Conservation (phyloP, 2,113 vertebrate genomes). For the Pristiophorus japonicus region DNA sequence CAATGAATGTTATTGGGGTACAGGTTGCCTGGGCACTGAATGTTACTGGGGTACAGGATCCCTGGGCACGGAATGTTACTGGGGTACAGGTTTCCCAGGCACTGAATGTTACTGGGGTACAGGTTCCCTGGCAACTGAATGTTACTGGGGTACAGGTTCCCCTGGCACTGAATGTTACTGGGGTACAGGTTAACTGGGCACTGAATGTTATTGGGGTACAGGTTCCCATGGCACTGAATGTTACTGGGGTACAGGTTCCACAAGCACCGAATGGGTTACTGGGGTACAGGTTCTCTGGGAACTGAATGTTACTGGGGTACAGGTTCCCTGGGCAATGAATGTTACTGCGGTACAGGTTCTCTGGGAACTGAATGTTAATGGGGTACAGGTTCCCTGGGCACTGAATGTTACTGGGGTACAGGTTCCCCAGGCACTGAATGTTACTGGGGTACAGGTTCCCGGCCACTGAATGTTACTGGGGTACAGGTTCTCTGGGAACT, state of each 20-base stretch:
- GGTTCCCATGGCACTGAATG: neutral
- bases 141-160: neutral
- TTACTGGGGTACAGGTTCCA: neutral
- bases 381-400: neutral
- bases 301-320: too few species aligned
- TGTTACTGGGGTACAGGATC: too few species aligned
- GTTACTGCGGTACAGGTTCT: neutral
- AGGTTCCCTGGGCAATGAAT: neutral
- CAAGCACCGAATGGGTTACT: neutral
- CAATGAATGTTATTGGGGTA: neutral
- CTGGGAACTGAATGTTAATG: neutral
- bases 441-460: neutral
- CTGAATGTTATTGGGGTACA: neutral
- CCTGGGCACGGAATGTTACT: too few species aligned
- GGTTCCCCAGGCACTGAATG: too few species aligned
- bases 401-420: neutral
- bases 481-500: too few species aligned
- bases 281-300: too few species aligned
- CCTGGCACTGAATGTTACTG: neutral
- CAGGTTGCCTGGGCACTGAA: neutral
- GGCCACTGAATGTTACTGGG: neutral
- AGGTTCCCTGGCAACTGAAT: neutral
- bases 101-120: neutral
- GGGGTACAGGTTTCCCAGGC: neutral
- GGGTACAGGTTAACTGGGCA: neutral